Conservation (phyloP, 2,888 invertebrate species). For the Agrenia bidenticulata region DNA sequence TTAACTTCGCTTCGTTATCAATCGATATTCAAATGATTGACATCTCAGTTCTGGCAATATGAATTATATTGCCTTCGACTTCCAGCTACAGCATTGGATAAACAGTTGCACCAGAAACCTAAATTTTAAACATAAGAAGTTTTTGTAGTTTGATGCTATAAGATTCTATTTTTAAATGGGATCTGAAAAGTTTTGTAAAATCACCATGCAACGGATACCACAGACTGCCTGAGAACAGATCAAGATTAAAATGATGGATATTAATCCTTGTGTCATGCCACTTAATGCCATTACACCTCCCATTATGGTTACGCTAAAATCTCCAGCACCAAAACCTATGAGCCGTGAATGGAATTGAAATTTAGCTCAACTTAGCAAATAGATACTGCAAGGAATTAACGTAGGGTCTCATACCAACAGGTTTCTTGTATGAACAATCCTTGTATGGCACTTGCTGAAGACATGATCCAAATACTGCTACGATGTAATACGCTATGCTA, state of each 20-base stretch:
- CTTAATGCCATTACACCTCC: slow-evolving; percentile 48
- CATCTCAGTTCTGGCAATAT: no score
- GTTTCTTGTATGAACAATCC: slow-evolving; percentile 37
- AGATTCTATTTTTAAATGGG: background rate
- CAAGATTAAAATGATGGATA: slow-evolving; percentile 47
- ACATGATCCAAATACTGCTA: slow-evolving; percentile 51
- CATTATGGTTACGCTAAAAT: slow-evolving; percentile 42
- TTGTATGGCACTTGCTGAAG: slow-evolving; percentile 40
- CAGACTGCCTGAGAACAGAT: slow-evolving; percentile 50
- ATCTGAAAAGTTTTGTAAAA: slow-evolving; percentile 2
- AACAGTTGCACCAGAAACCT: slow-evolving; percentile 51
- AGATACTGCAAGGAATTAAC: no score
- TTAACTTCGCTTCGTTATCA: no score
- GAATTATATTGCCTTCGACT: background rate
- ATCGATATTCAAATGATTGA: no score
- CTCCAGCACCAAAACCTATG: slow-evolving; percentile 25
- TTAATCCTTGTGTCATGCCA: slow-evolving; percentile 48
- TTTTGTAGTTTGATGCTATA: slow-evolving; percentile 9
- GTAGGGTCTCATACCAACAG: slow-evolving; percentile 25
- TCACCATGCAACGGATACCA: slow-evolving; percentile 52
- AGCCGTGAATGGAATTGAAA: slow-evolving; percentile 13
- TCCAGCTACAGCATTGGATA: slow-evolving; percentile 42
- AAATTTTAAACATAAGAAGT: slow-evolving; percentile 10
- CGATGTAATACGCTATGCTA: slow-evolving; percentile 47
- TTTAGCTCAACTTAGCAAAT: slow-evolving; percentile 22